Conservation (phyloP, 2,888 invertebrate genomes). For the Drosophila borborema region DNA sequence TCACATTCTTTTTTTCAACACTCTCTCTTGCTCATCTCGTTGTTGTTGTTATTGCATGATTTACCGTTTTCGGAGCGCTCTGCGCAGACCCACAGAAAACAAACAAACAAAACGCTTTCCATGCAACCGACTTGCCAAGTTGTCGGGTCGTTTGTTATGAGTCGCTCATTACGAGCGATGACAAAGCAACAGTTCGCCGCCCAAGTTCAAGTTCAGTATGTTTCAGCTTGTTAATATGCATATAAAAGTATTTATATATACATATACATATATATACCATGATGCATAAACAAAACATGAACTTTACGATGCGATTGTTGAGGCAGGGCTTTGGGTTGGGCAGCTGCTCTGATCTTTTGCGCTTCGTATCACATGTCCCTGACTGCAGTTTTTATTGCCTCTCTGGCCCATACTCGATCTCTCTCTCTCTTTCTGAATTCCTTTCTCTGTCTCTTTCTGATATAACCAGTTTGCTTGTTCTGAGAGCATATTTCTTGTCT, state of each 20-base stretch:
- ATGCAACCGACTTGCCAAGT: constrained; percentile 1
- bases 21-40: not conserved
- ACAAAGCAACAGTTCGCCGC: constrained; percentile 45
- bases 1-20: not conserved
- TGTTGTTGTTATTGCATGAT: constrained; percentile 48
- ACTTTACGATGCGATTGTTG: not conserved
- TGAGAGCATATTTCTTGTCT: constrained; percentile 28
- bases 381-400: constrained; percentile 9
- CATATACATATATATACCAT: not conserved
- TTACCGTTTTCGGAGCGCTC: constrained; percentile 63
- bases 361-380: constrained; percentile 19
- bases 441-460: not conserved
- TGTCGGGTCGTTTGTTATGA: constrained; percentile 6
- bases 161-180: constrained; percentile 31
- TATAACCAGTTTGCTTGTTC: constrained; percentile 43
- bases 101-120: constrained; percentile 9
- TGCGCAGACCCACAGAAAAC: constrained; percentile 1
- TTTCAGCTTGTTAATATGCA: constrained; percentile 15
- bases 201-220: constrained; percentile 71
- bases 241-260: not conserved
- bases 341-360: not conserved
- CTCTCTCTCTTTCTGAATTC: no score
- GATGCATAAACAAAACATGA: constrained; percentile 8
- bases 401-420: not conserved
- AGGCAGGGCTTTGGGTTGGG: not conserved